A percentile compares a stretch with the other conserved stretches of the same genome.
Conservation (phyloP, 2,113 vertebrate species). For the Herpetotheres cachinnans region DNA sequence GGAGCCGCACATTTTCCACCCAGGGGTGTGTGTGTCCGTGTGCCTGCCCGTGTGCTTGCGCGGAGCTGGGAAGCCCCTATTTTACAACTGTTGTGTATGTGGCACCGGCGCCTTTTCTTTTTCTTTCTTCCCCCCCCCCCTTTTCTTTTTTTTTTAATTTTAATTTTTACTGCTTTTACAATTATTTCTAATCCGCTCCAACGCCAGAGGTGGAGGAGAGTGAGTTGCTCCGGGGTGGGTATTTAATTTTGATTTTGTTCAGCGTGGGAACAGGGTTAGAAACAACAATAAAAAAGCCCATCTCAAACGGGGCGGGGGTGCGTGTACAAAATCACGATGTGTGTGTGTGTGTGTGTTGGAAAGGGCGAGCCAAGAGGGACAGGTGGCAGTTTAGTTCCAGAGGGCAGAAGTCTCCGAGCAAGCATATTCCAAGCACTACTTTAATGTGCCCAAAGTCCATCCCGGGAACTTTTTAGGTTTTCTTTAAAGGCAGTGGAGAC, state of each 20-base stretch:
- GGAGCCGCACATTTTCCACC: not conserved
- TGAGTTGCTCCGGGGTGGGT: not conserved
- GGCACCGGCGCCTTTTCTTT: not conserved
- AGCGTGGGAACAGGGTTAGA: not conserved
- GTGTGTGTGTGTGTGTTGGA: not conserved
- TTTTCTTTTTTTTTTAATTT: not conserved
- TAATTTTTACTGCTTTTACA: not conserved
- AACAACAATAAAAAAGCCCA: constrained; percentile 14
- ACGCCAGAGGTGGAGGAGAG: not conserved
- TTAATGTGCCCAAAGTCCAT: constrained; percentile 30
- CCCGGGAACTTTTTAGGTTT: constrained; percentile 32
- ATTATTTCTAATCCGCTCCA: not conserved
- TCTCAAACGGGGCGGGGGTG: not conserved
- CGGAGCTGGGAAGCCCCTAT: not conserved
- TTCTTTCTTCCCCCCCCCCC: no score
- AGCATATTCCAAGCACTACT: not conserved
- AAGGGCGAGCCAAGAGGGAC: not conserved
- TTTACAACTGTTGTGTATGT: not conserved
- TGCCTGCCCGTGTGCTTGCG: not conserved
- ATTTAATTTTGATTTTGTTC: not conserved
- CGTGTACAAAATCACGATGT: not conserved
- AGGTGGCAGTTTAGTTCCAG: not conserved
- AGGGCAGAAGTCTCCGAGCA: not conserved
- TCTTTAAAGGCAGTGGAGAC: not conserved
- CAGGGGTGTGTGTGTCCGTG: not conserved